Evolutionary conservation across 1,140 invertebrate species (phyloP), one percentile per base, ranked within the genome.

Genomic region (Bombus picipes): DNA sequence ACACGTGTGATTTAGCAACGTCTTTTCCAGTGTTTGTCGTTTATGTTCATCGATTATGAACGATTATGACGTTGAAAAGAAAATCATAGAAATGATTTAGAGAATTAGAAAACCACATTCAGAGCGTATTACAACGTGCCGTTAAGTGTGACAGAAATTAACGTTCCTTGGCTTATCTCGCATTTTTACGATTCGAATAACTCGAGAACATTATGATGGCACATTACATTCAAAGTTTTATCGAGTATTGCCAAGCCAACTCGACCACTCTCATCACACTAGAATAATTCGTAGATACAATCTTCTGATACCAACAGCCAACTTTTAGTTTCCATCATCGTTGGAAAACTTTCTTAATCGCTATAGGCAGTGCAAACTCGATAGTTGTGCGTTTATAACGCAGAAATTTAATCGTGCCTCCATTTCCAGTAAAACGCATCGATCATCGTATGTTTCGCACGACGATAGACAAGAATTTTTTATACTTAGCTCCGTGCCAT

Each of bases 261-360:
- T 73, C 53, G 70, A 72, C 5, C 37, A 13, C 25, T 57, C 73
- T 82, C 43, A 47, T 65, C 81, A 18, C 15, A 4, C 12, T 72
- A 47, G 71, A 53, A 66, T 66, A 76, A 76, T 66, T 83, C 41
- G 59, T n/a, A 28, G 28, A 9, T 32, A 47, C 32, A 25, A 32
- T 75, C 32, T 59, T 32, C 57, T n/a, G 32, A 66, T 39, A 43
- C 10, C n/a, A n/a, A 34, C 68, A 15, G 37, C 0, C 2, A 83
- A 75, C 41, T 83, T 83, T 75, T 43, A 76, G 41, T 66, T 76
- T 15, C 18, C 81, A 39, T 13, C 71, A 12, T 39, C 34, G 43
- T 41, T n/a, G 81, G 25, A 32, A n/a, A 82, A 66, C 53, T 82
- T 28, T 9, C 9, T 41, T 43, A n/a, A 66, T 65, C 71, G 34